Base-by-base conservation (phyloP, 1,140 invertebrate species). In the Aleiodes sp. region DNA sequence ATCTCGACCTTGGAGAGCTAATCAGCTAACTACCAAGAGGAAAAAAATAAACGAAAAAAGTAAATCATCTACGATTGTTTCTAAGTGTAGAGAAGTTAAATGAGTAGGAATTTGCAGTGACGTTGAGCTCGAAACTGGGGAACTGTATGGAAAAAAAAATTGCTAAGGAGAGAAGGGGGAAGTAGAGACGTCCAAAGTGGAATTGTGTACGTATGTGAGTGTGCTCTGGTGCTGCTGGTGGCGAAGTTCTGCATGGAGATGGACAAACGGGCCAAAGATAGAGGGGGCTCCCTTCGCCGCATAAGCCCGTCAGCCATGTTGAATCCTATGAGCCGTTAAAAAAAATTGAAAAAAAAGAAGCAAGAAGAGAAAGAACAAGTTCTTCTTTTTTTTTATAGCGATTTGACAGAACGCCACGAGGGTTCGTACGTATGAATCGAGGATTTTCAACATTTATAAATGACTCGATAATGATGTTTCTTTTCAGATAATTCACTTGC, bases 281-380 rank as follows among this genome's bases (percentile, higher is more conserved):
- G 70, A 68, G 67, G 74, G 72, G 64, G 62, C 73, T 77, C 70
- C 77, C 75, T 78, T 73, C 75, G 33, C 62, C 75, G 74, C 70
- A 75, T 70, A 63, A 10, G 39, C 12, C 24, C 72, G 60, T 39
- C 80, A 73, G 82, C 82, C 82, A 84, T 84, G 76, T 84, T 84
- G 82, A 68, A 83, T 83, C 76, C 76, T 78, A 75, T 73, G 69
- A 71, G 71, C 75, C 79, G 79, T 80, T 76, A 71, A 79, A 82
- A 81, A 80, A 76, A 73, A 74, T n/a, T n/a, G 72, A 72, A 57
- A 74, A 76, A 76, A 26, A 39, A 39, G 16, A 41, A 63, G 8
- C 14, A 43, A 41, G 24, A 39, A 31, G 28, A 60, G 10, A 28
- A 43, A 46, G 19, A 19, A 60, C 12, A 33, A 33, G 7, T 33